Conservation (phyloP, 1,140 invertebrate genomes). For the Propsilocerus akamusi region DNA sequence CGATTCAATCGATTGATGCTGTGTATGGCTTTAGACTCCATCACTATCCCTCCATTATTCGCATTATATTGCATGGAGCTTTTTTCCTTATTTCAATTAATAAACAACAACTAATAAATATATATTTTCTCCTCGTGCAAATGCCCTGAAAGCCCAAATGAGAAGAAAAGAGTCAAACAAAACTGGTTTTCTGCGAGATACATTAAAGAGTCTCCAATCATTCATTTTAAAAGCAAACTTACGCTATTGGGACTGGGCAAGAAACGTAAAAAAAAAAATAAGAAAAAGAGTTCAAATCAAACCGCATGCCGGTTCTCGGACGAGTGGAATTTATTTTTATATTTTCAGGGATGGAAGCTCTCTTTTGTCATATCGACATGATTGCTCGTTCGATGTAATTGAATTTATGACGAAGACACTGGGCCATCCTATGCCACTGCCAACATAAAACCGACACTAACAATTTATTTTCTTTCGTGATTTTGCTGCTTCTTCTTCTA, state of each 20-base stretch:
- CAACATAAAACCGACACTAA: neutral
- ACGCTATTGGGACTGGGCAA: too few relatives aligned
- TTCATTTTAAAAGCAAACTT: slow-evolving; percentile 4
- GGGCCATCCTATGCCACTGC: neutral
- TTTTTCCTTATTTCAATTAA: slow-evolving; percentile 1
- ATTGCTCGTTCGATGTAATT: neutral
- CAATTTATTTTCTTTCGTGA: neutral
- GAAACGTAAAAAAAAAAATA: neutral
- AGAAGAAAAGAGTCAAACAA: neutral
- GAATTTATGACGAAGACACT: neutral
- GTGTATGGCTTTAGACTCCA: too few relatives aligned
- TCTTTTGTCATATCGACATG: neutral
- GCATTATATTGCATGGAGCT: too few relatives aligned
- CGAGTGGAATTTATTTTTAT: too few relatives aligned
- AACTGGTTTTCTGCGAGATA: slow-evolving; percentile 1
- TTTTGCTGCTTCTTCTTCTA: neutral
- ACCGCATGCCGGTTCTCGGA: neutral
- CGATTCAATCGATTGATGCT: neutral
- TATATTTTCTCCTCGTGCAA: neutral
- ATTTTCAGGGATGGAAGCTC: neutral
- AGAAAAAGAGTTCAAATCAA: too few relatives aligned
- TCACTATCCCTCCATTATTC: too few relatives aligned
- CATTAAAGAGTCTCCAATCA: slow-evolving; percentile 3
- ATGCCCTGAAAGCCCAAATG: neutral
- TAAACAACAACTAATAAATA: too few relatives aligned